Evolutionary conservation across 2,797 vertebrate genomes (phyloP).

Genomic region (Artibeus jamaicensis): DNA sequence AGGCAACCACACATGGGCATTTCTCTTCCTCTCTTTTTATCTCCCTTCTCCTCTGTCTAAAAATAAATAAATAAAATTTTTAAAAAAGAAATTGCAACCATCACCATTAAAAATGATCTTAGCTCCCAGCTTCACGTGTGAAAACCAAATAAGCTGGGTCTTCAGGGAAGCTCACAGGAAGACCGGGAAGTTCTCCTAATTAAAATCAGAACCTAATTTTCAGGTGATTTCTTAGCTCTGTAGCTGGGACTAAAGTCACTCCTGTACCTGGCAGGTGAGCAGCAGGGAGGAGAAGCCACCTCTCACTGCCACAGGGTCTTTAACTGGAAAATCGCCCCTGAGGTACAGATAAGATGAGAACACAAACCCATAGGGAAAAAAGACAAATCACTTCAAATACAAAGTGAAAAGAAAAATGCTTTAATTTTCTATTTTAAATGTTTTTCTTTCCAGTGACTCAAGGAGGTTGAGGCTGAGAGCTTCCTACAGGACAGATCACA

Average conservation of each 20-base stretch:
- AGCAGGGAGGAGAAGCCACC: background rate
- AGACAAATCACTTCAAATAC: constrained; percentile 39
- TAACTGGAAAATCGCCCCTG: background rate
- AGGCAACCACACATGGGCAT: no score
- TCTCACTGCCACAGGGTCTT: background rate
- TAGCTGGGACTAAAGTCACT: constrained; percentile 7
- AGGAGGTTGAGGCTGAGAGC: constrained; percentile 64
- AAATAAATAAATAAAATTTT: no score
- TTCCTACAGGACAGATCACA: constrained; percentile 68
- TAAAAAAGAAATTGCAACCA: background rate
- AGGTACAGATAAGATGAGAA: constrained; percentile 29
- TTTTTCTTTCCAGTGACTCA: constrained; percentile 64
- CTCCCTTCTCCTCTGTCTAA: no score
- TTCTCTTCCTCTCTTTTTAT: no score
- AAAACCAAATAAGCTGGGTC: background rate
- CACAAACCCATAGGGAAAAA: background rate
- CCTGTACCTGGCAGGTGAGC: background rate
- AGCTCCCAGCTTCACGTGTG: background rate
- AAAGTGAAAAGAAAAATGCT: constrained; percentile 52
- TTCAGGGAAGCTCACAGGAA: constrained; percentile 47
- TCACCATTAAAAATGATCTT: background rate
- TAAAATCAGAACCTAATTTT: constrained; percentile 53
- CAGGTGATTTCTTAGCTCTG: constrained; percentile 40
- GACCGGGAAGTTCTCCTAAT: constrained; percentile 2
- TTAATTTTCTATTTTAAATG: constrained; percentile 54